These are phyloP conservation scores for Lytechinus variegatus DNA, from an alignment of 35 echinoderm and acorn worm genomes.

Conservation along the genomic window DNA sequence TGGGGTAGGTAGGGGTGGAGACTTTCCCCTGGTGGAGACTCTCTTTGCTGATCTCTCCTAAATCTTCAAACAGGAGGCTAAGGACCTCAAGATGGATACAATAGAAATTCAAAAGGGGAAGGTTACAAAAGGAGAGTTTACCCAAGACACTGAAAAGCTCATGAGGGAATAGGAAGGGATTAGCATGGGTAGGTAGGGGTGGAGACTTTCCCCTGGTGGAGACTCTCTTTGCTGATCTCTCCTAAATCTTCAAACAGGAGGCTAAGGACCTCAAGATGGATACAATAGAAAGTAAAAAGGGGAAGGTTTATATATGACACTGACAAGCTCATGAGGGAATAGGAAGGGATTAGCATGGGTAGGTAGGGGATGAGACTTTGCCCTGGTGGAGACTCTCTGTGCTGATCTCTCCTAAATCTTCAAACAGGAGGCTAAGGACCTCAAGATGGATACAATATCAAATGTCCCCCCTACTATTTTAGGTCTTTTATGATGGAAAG, in stretches of 20 bases:
- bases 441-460: conserved; percentile 67
- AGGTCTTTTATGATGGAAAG: too few species aligned
- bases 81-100: conserved; percentile 70
- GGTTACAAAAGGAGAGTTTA: neutral
- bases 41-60: conserved; percentile 52
- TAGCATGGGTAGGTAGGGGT: conserved; percentile 29
- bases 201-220: conserved; percentile 37
- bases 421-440: conserved; percentile 73
- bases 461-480: too few species aligned
- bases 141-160: neutral
- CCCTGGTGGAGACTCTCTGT: conserved; percentile 37
- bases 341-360: neutral
- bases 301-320: neutral
- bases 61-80: conserved; percentile 72
- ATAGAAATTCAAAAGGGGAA: conserved; percentile 44
- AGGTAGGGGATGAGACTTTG: conserved; percentile 37
- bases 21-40: conserved; percentile 24
- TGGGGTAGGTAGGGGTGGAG: conserved; percentile 47
- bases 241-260: conserved; percentile 72
- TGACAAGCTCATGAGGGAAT: too few species aligned
- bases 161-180: too few species aligned
- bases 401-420: conserved; percentile 60
- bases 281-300: neutral
- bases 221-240: conserved; percentile 48
- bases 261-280: conserved; percentile 73